Evolutionary conservation across 2,113 vertebrate genomes (phyloP), one percentile per base, ranked within the genome.

Genomic region (Microcebus jonahi): DNA sequence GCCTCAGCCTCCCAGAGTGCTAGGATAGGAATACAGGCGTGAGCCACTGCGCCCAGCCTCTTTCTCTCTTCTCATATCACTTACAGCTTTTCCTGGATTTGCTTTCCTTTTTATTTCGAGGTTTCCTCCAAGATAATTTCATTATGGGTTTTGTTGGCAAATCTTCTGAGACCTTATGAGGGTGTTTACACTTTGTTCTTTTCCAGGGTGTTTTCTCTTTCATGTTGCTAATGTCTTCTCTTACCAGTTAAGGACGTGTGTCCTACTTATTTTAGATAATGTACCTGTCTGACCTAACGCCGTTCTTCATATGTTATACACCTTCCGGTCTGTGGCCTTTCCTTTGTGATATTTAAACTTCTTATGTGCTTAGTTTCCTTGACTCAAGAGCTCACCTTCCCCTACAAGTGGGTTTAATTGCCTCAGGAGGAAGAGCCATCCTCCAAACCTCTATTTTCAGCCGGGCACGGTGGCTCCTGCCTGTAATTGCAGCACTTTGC

Each of bases 61-160:
- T 67, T n/a, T 48, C 29, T 53, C 53, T 83, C 4, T 36, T 27
- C 45, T 29, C 21, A 2, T 8, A 1, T 63, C 42, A 76, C 70
- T 70, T 7, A 3, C 39, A 57, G 77, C 20, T 88, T 84, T 79
- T 65, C 53, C 50, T 77, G 77, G 12, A 36, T 53, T 61, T 48
- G 48, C 70, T 88, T 36, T 84, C 45, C 39, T 93, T 87, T 65
- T 61, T 15, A 61, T 55, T 83, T 73, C 77, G 63, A 88, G 65
- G n/a, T 83, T 94, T 67, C 17, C 48, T 83, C 45, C 86, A 65
- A 83, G 76, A 45, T 76, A 17, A 79, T 88, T 95, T 79, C 48
- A 4, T 39, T 75, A 71, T 68, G 88, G 86, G 63, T 39, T 88
- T 70, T 55, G 31, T 29, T 73, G 97, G 87, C 90, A 93, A 75